Conservation (phyloP, 35 echinoderm and acorn worm species). For the Patiria miniata region DNA sequence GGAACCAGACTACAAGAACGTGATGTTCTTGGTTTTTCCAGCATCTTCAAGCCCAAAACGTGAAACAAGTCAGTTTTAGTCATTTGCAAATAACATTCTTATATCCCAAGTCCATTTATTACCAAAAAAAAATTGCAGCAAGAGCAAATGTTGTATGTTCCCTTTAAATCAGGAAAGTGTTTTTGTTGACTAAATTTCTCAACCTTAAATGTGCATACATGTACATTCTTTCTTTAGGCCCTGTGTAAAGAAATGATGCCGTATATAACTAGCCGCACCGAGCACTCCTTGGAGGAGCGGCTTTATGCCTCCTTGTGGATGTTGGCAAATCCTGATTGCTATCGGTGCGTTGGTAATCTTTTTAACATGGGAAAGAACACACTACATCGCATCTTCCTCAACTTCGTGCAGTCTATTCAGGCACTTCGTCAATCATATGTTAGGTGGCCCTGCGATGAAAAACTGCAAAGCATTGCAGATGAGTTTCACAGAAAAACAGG, state of each 20-base stretch:
- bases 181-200: not conserved
- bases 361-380: not conserved
- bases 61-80: too few species aligned
- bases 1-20: too few species aligned
- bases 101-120: too few species aligned
- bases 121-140: too few species aligned
- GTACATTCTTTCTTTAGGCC: too few species aligned
- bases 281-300: not conserved
- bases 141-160: too few species aligned
- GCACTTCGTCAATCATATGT: not conserved
- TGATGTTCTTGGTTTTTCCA: too few species aligned
- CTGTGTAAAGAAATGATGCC: too few species aligned
- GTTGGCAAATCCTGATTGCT: not conserved
- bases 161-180: too few species aligned
- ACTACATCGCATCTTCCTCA: not conserved
- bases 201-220: not conserved
- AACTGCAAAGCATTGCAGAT: not conserved
- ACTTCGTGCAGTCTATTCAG: not conserved
- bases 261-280: not conserved
- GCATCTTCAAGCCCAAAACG: too few species aligned
- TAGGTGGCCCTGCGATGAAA: not conserved
- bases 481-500: not conserved
- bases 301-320: not conserved
- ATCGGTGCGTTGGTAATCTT: not conserved
- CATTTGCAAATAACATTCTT: too few species aligned